Conservation (phyloP, 2,888 invertebrate genomes). For the Zeuzera pyrina region DNA sequence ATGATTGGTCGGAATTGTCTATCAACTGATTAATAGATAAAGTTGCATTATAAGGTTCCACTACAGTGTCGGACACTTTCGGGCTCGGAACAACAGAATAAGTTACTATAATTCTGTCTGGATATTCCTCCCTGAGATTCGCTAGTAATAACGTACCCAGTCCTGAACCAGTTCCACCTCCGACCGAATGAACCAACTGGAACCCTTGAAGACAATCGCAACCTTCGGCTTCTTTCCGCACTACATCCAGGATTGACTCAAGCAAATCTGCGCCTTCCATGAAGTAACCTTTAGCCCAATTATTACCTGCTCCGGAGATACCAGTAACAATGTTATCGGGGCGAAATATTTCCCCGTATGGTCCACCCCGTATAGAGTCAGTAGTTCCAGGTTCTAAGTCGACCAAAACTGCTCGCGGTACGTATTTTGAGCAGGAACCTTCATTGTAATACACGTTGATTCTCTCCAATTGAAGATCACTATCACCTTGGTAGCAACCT, state of each 20-base stretch:
- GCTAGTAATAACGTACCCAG: constrained; percentile 79
- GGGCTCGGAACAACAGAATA: constrained; percentile 81
- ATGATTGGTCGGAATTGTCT: constrained; percentile 76
- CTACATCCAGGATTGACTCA: constrained; percentile 73
- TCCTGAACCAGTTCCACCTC: constrained; percentile 83
- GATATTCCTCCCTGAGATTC: constrained; percentile 81
- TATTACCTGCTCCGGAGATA: constrained; percentile 70
- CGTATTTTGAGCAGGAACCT: constrained; percentile 52
- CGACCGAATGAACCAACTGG: constrained; percentile 78
- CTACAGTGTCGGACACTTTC: constrained; percentile 82
- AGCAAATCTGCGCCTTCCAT: constrained; percentile 77
- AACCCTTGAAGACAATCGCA: constrained; percentile 78
- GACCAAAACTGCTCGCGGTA: constrained; percentile 49
- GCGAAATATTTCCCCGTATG: constrained; percentile 78
- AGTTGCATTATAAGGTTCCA: constrained; percentile 78
- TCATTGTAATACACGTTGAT: constrained; percentile 85
- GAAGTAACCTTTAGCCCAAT: constrained; percentile 78
- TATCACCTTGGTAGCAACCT: constrained; percentile 74
- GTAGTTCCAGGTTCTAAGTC: constrained; percentile 59
- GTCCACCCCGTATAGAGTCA: constrained; percentile 76
- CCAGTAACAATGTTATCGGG: constrained; percentile 82
- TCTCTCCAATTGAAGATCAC: constrained; percentile 80
- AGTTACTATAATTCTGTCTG: constrained; percentile 79
- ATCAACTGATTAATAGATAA: constrained; percentile 76
- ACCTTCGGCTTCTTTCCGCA: constrained; percentile 75